These are phyloP conservation scores for Acrossocheilus fasciatus DNA, from an alignment of 2,797 vertebrate species.

Conservation along the genomic window DNA sequence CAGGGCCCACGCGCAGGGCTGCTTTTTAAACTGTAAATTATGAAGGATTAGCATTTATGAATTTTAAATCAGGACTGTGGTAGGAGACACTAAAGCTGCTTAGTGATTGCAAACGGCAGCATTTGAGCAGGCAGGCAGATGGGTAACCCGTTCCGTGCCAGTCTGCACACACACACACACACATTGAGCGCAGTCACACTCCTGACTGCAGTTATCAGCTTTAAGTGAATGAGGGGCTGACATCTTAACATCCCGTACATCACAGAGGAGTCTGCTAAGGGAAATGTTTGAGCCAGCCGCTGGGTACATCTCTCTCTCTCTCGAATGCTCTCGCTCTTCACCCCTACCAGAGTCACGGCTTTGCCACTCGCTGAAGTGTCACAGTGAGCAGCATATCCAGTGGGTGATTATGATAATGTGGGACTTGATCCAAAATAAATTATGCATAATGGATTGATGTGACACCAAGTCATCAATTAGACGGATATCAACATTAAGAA, in stretches of 20 bases:
- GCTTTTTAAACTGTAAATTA: slow-evolving; percentile 99
- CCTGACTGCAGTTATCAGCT: slow-evolving; percentile 76
- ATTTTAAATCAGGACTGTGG: slow-evolving; percentile 99
- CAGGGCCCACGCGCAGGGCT: slow-evolving; percentile 98
- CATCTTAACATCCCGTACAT: slow-evolving; percentile 79
- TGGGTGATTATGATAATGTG: slow-evolving; percentile 86
- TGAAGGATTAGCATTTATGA: slow-evolving; percentile 99
- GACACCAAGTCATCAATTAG: slow-evolving; percentile 88
- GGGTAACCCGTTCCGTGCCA: slow-evolving; percentile 83
- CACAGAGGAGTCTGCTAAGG: slow-evolving; percentile 56
- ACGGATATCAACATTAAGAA: slow-evolving; percentile 81
- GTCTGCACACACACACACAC: slow-evolving; percentile 62
- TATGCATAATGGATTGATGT: slow-evolving; percentile 88
- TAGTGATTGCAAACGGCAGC: slow-evolving; percentile 95
- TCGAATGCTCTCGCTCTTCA: slow-evolving; percentile 63
- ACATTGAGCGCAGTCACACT: slow-evolving; percentile 41
- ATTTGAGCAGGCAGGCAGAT: slow-evolving; percentile 86
- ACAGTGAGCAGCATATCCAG: slow-evolving; percentile 81
- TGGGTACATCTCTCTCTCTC: slow-evolving; percentile 62
- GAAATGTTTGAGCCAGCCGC: slow-evolving; percentile 74
- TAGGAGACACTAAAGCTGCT: slow-evolving; percentile 99
- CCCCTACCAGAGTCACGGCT: slow-evolving; percentile 73
- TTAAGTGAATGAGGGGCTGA: slow-evolving; percentile 77
- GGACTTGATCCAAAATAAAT: slow-evolving; percentile 87
- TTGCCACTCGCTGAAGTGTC: slow-evolving; percentile 76